Conservation (phyloP, 2,113 vertebrate genomes). For the Semnopithecus entellus region DNA sequence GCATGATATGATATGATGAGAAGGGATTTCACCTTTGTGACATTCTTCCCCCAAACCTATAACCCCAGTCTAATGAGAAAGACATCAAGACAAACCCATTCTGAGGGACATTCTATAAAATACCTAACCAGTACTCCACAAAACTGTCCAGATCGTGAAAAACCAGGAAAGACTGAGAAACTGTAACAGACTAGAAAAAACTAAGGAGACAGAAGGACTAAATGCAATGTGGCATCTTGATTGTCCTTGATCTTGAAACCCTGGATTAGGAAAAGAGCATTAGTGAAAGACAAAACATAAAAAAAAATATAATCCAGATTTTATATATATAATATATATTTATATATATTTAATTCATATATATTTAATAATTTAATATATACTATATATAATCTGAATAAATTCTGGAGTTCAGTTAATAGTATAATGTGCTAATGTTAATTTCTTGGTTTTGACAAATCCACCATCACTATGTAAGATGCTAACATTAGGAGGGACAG, state of each 20-base stretch:
- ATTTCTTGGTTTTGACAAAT: slow-evolving; percentile 18
- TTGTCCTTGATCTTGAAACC: neutral
- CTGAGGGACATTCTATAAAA: neutral
- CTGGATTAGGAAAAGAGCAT: neutral
- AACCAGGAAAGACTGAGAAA: neutral
- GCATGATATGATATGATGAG: neutral
- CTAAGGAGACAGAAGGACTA: neutral
- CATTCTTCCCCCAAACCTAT: neutral
- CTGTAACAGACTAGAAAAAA: neutral
- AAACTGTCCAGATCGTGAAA: neutral
- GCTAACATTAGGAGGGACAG: neutral
- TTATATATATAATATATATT: no score
- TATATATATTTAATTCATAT: no score
- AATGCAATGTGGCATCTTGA: neutral
- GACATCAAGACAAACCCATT: neutral
- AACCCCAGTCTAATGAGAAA: neutral
- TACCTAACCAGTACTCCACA: neutral
- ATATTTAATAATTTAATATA: neutral
- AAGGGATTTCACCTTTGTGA: neutral
- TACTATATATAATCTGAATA: neutral
- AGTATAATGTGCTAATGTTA: neutral
- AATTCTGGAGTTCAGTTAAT: neutral
- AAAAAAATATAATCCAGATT: neutral
- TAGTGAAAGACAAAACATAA: neutral
- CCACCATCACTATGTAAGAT: neutral